phyloP scores from a whole-genome alignment of 1,140 invertebrate genomes.

The Pseudomyrmex dendroicus region DNA sequence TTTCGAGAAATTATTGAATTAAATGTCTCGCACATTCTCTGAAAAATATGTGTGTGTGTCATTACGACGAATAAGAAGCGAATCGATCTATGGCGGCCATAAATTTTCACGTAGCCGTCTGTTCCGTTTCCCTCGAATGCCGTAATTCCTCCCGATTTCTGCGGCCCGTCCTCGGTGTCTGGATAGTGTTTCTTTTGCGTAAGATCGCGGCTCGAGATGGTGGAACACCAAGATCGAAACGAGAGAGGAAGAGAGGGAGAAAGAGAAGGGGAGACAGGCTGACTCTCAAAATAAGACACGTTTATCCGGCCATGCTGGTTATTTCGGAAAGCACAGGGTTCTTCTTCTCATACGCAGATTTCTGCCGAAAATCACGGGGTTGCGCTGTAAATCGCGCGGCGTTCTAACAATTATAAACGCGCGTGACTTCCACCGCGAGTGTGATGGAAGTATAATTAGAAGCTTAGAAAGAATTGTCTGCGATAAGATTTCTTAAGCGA shows the following conservation, averaged over 20 bases:
- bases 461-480: too few species aligned
- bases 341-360: constrained; percentile 69
- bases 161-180: constrained; percentile 70
- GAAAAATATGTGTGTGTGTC: not conserved
- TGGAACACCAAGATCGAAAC: constrained; percentile 50
- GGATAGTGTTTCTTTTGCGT: constrained; percentile 77
- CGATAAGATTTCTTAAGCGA: too few species aligned
- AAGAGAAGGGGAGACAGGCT: not conserved
- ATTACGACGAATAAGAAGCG: not conserved
- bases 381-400: not conserved
- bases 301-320: constrained; percentile 77
- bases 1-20: not conserved
- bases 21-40: not conserved
- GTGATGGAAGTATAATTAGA: too few species aligned
- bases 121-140: constrained; percentile 57
- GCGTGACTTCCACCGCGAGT: too few species aligned
- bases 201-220: constrained; percentile 61
- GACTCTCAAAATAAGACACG: constrained; percentile 78
- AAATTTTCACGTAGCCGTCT: constrained; percentile 50
- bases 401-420: not conserved
- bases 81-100: constrained; percentile 52
- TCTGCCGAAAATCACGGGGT: constrained; percentile 56
- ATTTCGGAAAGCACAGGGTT: constrained; percentile 76
- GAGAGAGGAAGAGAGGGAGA: constrained; percentile 53
- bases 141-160: constrained; percentile 61